Evolutionary conservation across 30 jellyfish, hydroid and myxozoan species (phyloP), one percentile per base, ranked within the genome.

Genomic region (Mastigias papua): DNA sequence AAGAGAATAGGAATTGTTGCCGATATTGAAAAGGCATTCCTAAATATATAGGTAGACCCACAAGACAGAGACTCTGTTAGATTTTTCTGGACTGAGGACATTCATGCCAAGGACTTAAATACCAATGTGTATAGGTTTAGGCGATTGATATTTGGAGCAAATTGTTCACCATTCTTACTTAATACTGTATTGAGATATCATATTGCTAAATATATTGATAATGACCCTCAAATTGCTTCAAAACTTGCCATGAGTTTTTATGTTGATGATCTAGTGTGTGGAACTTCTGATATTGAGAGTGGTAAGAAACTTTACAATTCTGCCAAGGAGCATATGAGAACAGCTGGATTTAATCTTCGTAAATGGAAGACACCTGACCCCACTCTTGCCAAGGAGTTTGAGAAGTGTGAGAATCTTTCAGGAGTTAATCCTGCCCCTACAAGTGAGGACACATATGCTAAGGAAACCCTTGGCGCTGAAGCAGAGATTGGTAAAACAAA

Each of bases 221-320:
- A 3, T 16, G 90, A 80, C 31, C 82, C 90, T 25, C 70, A 80
- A 32, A 35, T 80, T 66, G 90, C 48, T 48, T 54, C 34, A n/a
- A n/a, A n/a, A n/a, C n/a, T n/a, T n/a, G n/a, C n/a, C n/a, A n/a
- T n/a, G n/a, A n/a, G n/a, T n/a, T 62, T 80, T 57, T 66, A 32
- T 42, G 90, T 80, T 15, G 77, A 65, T 65, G 77, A 65, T 65
- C 46, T 65, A 10, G 77, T 65, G 3, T 5, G n/a, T 48, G 46
- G 77, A 10, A 48, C 46, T 2, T 21, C 6, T 21, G 16, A 17
- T 65, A n/a, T n/a, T n/a, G n/a, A n/a, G n/a, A n/a, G n/a, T n/a
- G n/a, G n/a, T n/a, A n/a, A n/a, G n/a, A n/a, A 17, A 35, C 16
- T 10, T 15, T 65, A 9, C 28, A 2, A 65, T 1, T 21, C 22